Percentiles rank a stretch among this genome's conserved stretches.
These are phyloP conservation scores for Latheticus oryzae DNA, from an alignment of 2,888 invertebrate genomes.

Conservation along the genomic window DNA sequence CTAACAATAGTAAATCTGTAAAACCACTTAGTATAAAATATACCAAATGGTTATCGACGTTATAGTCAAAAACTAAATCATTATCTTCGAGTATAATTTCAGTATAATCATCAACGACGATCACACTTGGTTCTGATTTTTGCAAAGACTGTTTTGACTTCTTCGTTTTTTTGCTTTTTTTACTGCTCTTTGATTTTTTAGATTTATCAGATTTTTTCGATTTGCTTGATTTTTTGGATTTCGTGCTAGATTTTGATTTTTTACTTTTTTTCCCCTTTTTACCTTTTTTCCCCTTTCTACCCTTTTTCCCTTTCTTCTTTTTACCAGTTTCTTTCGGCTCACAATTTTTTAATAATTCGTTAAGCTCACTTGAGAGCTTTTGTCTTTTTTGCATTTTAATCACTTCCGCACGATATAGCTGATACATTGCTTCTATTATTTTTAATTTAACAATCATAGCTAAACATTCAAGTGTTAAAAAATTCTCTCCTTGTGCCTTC, in stretches of 20 bases:
- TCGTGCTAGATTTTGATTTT: constrained; percentile 22
- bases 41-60: constrained; percentile 50
- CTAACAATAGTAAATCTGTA: constrained; percentile 44
- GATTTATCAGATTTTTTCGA: constrained; percentile 26
- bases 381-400: constrained; percentile 46
- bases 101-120: constrained; percentile 45
- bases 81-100: constrained; percentile 45
- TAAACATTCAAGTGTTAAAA: constrained; percentile 34
- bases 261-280: constrained; percentile 22
- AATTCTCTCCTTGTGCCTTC: not conserved
- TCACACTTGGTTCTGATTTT: constrained; percentile 16
- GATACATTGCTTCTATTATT: constrained; percentile 53
- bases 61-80: constrained; percentile 51
- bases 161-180: constrained; percentile 4
- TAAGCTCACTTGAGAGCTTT: constrained; percentile 45
- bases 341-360: constrained; percentile 45
- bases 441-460: constrained; percentile 52
- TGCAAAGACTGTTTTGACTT: constrained; percentile 26
- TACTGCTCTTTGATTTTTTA: constrained; percentile 6
- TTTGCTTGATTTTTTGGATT: constrained; percentile 28
- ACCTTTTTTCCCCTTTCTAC: constrained; percentile 7
- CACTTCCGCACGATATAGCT: constrained; percentile 46
- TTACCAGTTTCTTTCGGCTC: constrained; percentile 42
- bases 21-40: constrained; percentile 54
- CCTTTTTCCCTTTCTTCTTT: constrained; percentile 17